These are phyloP conservation scores for Cygnus olor DNA, from an alignment of 2,797 vertebrate species.

Conservation along the genomic window DNA sequence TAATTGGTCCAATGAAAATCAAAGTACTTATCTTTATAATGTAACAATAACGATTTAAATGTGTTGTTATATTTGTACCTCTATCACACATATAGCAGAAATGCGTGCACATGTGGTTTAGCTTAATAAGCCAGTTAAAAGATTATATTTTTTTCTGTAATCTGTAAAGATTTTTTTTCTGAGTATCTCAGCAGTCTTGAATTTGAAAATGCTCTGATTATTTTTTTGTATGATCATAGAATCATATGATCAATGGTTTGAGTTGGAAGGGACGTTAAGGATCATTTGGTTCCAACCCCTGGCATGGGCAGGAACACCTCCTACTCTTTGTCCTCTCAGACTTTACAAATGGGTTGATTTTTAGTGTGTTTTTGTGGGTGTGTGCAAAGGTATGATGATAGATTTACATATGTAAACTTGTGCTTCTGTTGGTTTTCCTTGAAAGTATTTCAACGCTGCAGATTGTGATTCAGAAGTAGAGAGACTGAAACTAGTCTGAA, in stretches of 20 bases:
- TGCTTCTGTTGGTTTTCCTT: not conserved
- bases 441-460: not conserved
- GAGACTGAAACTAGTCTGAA: no score
- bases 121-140: not conserved
- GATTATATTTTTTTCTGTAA: not conserved
- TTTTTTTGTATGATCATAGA: no score
- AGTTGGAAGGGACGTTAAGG: no score
- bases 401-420: not conserved
- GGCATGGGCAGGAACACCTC: no score
- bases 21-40: not conserved
- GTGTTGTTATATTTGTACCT: not conserved
- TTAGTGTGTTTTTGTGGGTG: not conserved
- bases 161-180: not conserved
- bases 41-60: not conserved
- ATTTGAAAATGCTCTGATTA: no score
- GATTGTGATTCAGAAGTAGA: not conserved
- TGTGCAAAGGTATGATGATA: not conserved
- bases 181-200: no score
- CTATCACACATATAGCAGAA: not conserved
- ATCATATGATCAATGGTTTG: no score
- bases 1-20: not conserved
- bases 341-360: no score
- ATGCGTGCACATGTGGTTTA: accelerated
- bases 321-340: no score
- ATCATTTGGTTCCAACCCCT: no score